Percentiles rank a stretch among this genome's conserved stretches.
Evolutionary conservation across 2,113 vertebrate genomes (phyloP).

Genomic region (Pygoscelis adeliae): DNA sequence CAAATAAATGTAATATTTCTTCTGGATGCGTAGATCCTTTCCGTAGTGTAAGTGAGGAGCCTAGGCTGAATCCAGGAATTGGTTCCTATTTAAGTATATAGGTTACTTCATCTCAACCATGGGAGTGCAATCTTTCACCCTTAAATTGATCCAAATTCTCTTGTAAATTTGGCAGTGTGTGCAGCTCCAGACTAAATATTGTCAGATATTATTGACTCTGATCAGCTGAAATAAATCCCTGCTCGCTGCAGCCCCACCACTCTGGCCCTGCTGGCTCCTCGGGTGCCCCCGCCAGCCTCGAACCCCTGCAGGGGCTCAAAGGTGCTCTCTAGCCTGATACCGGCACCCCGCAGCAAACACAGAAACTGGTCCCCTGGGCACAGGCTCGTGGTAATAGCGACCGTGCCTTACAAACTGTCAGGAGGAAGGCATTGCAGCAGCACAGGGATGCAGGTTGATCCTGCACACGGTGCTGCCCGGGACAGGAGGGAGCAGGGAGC

Average conservation of each 20-base stretch:
- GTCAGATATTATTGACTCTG: background rate
- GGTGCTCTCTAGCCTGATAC: background rate
- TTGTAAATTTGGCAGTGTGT: background rate
- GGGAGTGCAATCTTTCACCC: background rate
- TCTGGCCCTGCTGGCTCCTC: background rate
- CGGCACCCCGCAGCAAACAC: rapidly evolving
- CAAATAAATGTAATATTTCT: background rate
- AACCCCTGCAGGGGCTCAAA: background rate
- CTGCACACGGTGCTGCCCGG: rapidly evolving
- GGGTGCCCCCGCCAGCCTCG: rapidly evolving
- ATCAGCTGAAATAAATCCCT: background rate
- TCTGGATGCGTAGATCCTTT: background rate
- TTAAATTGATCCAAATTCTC: background rate
- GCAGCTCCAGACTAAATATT: background rate
- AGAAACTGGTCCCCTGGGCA: background rate
- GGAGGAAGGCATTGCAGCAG: background rate
- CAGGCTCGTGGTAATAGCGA: background rate
- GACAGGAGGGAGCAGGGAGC: background rate
- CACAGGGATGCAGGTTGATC: background rate
- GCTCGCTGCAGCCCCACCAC: background rate
- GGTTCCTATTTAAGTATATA: background rate
- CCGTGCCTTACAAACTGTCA: background rate
- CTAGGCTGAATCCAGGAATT: background rate
- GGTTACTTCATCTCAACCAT: background rate
- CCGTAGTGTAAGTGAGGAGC: background rate